These are phyloP conservation scores for Pollenia griseotomentosa DNA, from an alignment of 2,888 invertebrate genomes.

Conservation along the genomic window DNA sequence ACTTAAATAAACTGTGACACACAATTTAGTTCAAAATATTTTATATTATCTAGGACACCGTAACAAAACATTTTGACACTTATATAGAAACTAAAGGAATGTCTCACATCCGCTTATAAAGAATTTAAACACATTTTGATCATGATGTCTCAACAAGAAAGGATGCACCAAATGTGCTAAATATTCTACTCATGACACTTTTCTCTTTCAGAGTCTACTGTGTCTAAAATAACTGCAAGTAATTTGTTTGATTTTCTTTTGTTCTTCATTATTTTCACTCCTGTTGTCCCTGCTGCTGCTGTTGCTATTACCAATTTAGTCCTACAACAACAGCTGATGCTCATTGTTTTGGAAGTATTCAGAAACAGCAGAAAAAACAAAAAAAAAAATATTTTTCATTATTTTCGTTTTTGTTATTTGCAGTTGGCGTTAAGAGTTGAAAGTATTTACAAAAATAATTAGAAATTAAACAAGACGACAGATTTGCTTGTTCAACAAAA, in stretches of 20 bases:
- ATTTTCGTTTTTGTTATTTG: background rate
- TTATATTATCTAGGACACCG: too few species aligned
- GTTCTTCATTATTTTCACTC: constrained; percentile 5
- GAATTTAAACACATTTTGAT: too few species aligned
- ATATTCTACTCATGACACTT: background rate
- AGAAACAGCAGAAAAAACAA: background rate
- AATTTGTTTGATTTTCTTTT: constrained; percentile 12
- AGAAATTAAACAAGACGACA: constrained; percentile 41
- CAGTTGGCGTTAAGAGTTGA: constrained; percentile 4
- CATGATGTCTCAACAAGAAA: too few species aligned
- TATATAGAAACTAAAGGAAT: too few species aligned
- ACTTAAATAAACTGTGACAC: too few species aligned
- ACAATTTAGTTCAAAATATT: too few species aligned
- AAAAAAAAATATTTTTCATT: background rate
- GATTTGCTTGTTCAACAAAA: constrained; percentile 4
- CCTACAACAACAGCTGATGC: constrained; percentile 36
- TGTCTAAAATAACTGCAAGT: constrained; percentile 13
- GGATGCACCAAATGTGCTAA: background rate
- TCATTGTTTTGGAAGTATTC: constrained; percentile 4
- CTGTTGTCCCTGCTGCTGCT: background rate
- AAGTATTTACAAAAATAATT: constrained; percentile 48
- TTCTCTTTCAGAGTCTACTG: background rate
- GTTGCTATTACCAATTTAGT: background rate
- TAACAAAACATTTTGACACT: too few species aligned
- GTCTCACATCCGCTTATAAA: too few species aligned